These are phyloP conservation scores for Graptemys geographica DNA, from an alignment of 2,797 vertebrate species.

Conservation along the genomic window DNA sequence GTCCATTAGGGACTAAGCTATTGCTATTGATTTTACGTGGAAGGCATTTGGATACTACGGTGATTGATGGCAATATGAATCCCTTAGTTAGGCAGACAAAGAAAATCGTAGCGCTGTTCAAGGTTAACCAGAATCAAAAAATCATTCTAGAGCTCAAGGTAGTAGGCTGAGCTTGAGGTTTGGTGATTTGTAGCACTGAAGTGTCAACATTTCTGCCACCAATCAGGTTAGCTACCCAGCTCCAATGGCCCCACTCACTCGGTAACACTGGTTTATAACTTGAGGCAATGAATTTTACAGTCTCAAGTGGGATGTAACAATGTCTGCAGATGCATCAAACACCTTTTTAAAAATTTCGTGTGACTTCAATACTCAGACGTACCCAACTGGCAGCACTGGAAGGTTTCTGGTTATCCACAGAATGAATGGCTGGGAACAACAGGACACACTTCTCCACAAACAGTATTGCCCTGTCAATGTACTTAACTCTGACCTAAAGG, in stretches of 20 bases:
- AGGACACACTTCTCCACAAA: not conserved
- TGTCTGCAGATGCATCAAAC: not conserved
- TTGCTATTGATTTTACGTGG: constrained; percentile 7
- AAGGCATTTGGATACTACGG: not conserved
- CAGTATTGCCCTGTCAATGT: not conserved
- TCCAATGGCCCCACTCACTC: constrained; percentile 45
- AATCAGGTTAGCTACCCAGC: constrained; percentile 29
- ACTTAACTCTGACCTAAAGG: not conserved
- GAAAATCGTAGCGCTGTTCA: not conserved
- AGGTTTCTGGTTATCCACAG: not conserved
- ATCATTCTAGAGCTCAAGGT: not conserved
- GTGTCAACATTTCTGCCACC: constrained; percentile 41
- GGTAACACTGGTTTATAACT: not conserved
- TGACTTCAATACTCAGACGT: not conserved
- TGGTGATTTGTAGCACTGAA: constrained; percentile 40
- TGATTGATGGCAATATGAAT: not conserved
- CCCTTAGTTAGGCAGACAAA: not conserved
- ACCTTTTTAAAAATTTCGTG: not conserved
- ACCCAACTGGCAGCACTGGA: not conserved
- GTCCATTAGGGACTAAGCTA: not conserved
- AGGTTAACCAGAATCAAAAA: not conserved
- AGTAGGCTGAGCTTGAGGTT: not conserved
- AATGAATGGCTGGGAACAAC: not conserved
- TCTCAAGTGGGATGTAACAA: not conserved
- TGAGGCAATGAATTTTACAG: not conserved